Evolutionary conservation across 1,140 invertebrate genomes (phyloP), one percentile per base, ranked within the genome.

Genomic region (Fopius arisanus): DNA sequence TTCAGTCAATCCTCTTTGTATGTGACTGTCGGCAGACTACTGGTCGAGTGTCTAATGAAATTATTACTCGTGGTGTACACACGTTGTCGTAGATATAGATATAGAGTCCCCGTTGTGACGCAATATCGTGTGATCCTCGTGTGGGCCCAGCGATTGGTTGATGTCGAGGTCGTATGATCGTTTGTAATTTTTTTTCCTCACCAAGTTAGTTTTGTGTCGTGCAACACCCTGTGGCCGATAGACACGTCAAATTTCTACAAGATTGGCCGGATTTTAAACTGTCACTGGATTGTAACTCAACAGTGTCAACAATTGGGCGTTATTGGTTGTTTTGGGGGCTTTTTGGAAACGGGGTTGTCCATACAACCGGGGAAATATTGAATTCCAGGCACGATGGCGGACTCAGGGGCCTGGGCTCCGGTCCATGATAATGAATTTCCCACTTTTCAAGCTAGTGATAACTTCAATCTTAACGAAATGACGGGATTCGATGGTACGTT

Each of bases 381-480:
- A 68, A 67, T 68, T 48, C 31, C 6, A 9, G 7, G 14, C 16
- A 81, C 51, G 74, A 88, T 88, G 87, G 78, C 77, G 67, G 84
- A 88, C 31, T 76, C 84, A 0, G 81, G 82, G 9, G 72, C 77
- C 54, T 87, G 85, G 84, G 72, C 78, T 16, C 67, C 82, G 14
- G 66, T 78, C 68, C 83, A 81, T 63, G 84, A 88, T 0, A 82
- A 79, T 75, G 84, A 86, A 70, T 87, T 86, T 70, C 75, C 82
- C 0, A 82, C 77, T 78, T 87, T 85, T 68, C 75, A 84, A 31
- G 67, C 82, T 0, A 77, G 73, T 73, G 85, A 86, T 68, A 81
- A 72, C 26, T 86, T 88, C 37, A 84, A 86, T 79, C 81, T 88
- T 6, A 87, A 86, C 43, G 86, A 86, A 80, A 81, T 87, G 70